Conservation (phyloP, 2,113 vertebrate species). For the Campylomormyrus tamandua region DNA sequence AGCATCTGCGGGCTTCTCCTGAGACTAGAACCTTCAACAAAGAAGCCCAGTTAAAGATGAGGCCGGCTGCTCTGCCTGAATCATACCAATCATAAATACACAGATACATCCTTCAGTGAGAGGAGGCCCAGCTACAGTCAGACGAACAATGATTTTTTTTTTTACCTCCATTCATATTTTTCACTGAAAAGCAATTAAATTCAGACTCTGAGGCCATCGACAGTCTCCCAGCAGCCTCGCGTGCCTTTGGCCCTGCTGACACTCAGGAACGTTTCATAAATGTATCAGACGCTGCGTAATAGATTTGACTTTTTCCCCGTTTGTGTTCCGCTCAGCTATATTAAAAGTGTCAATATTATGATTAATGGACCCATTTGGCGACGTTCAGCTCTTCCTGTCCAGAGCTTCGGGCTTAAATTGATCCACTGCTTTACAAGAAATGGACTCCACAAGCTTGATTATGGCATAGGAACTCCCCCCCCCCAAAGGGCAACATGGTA, state of each 20-base stretch:
- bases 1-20: background rate
- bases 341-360: conserved; percentile 13
- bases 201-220: background rate
- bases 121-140: background rate
- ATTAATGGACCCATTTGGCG: conserved; percentile 7
- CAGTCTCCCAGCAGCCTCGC: background rate
- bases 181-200: conserved; percentile 1
- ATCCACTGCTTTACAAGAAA: conserved; percentile 25
- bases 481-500: background rate
- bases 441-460: conserved; percentile 14
- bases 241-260: background rate
- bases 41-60: background rate
- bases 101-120: background rate
- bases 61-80: background rate
- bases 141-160: background rate
- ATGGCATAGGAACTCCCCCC: background rate
- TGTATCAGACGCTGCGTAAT: background rate
- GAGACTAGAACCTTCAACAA: background rate
- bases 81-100: background rate
- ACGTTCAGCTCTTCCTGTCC: conserved; percentile 1
- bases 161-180: background rate
- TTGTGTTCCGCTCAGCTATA: conserved; percentile 3
- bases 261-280: conserved; percentile 1
- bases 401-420: background rate
- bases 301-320: background rate